Base-by-base conservation (phyloP, 2,113 vertebrate genomes). In the Apeltes quadracus region DNA sequence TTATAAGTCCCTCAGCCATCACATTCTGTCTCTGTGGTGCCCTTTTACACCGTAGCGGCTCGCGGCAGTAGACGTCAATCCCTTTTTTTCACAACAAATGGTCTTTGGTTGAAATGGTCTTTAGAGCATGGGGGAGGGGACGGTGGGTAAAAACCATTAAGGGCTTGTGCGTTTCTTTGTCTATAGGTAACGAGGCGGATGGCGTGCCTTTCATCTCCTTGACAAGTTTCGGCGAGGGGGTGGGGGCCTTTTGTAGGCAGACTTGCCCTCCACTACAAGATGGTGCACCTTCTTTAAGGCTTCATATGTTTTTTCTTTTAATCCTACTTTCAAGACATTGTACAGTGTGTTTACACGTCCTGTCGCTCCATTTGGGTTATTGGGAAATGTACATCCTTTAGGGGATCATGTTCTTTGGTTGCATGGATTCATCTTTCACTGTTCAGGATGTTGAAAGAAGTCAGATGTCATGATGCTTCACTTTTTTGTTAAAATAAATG, bases 121-220 rank as follows among this genome's bases (percentile, higher is more conserved):
- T 3, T 34, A 14, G 14, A 64, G 29, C n/a, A n/a, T n/a, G 44
- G 34, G 55, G 54, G 39, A 65, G 29, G 5, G 51, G 22, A 7
- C 18, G 44, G 23, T 36, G 13, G 15, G 61, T 16, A 55, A 36
- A 41, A 48, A 75, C n/a, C 57, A 61, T 8, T 59, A 3, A 59
- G 58, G 66, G 32, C 53, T 63, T 54, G 58, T 73, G 23, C 1
- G 15, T 22, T 36, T 75, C 57, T 81, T 78, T 81, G 84, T 76
- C 36, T 51, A 27, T 11, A 53, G 67, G 53, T 69, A 79, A 75
- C 2, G 1, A 73, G 59, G 38, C 68, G 34, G 36, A 18, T 34
- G 25, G 7, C 15, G 61, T 20, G 43, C 6, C 43, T 54, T 75
- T 78, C 29, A 38, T 74, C 46, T 59, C 65, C 29, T 50, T 71